A percentile compares a stretch with the other conserved stretches of the same genome.
Evolutionary conservation across 2,888 invertebrate genomes (phyloP).

Genomic region (Orthonychiurus folsomi): DNA sequence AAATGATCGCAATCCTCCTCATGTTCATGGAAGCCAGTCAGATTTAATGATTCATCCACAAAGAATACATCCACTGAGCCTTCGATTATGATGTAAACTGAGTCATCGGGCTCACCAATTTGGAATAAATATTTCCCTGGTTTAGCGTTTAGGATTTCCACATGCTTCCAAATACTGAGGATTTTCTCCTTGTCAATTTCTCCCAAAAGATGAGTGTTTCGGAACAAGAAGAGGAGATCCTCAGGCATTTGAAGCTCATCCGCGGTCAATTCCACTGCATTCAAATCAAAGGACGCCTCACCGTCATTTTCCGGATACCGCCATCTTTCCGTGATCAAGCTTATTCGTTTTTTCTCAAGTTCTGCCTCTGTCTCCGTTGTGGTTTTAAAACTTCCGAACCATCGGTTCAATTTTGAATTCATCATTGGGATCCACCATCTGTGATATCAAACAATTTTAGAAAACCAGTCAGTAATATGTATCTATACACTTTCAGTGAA

Average conservation of each 20-base stretch:
- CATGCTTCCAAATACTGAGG: neutral
- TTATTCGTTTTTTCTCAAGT: neutral
- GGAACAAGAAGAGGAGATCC: neutral
- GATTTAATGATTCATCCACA: neutral
- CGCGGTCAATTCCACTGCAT: neutral
- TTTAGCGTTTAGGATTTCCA: neutral
- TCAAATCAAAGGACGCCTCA: neutral
- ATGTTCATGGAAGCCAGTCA: neutral
- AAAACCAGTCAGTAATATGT: too few relatives aligned
- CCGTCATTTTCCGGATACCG: neutral
- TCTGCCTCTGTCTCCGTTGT: neutral
- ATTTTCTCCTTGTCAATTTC: constrained; percentile 2
- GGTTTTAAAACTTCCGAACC: neutral
- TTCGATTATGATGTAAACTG: constrained; percentile 12
- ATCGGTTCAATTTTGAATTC: neutral
- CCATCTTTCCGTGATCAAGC: too few relatives aligned
- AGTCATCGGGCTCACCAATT: constrained; percentile 8
- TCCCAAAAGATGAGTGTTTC: constrained; percentile 9
- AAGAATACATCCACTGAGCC: constrained; percentile 5
- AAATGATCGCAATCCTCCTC: neutral
- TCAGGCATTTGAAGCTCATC: neutral
- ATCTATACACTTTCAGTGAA: too few relatives aligned
- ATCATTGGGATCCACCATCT: neutral
- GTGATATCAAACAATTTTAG: too few relatives aligned
- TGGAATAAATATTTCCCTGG: constrained; percentile 8